Evolutionary conservation across 2,888 invertebrate species (phyloP), one percentile per base, ranked within the genome.

Genomic region (Nysson spinosus): DNA sequence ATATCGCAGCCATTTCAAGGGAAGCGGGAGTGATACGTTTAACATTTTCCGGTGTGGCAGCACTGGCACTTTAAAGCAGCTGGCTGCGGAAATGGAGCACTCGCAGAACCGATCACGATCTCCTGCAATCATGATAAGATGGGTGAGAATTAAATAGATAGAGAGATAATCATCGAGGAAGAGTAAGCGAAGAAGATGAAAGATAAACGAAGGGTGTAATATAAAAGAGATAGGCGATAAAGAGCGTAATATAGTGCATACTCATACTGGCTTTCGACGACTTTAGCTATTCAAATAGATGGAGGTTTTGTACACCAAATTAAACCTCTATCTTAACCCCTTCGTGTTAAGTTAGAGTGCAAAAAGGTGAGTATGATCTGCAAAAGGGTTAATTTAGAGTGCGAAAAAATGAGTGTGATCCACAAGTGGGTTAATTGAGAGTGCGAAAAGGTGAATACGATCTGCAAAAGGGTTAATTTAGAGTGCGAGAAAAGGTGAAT

Each of bases 231-330:
- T 11, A 6, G 39, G 22, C n/a, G n/a, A n/a, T n/a, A n/a, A n/a
- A n/a, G n/a, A n/a, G n/a, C n/a, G n/a, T n/a, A n/a, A n/a, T n/a
- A n/a, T n/a, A n/a, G n/a, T n/a, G n/a, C n/a, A n/a, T n/a, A n/a
- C n/a, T n/a, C n/a, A n/a, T n/a, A n/a, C n/a, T n/a, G n/a, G n/a
- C n/a, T n/a, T n/a, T n/a, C n/a, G n/a, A 62, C 62, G 62, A 66
- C 56, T 56, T 50, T 44, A 43, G 61, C 61, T 46, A 62, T 66
- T 66, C 62, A 56, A 66, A 66, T 56, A 51, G 62, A 34, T 47
- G n/a, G n/a, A n/a, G n/a, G n/a, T n/a, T n/a, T n/a, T n/a, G n/a
- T n/a, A n/a, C n/a, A n/a, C n/a, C n/a, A n/a, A n/a, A n/a, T n/a
- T n/a, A n/a, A n/a, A n/a, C n/a, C n/a, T n/a, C n/a, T n/a, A n/a